Base-by-base conservation (phyloP, 2,113 vertebrate species). In the Podarcis muralis region DNA sequence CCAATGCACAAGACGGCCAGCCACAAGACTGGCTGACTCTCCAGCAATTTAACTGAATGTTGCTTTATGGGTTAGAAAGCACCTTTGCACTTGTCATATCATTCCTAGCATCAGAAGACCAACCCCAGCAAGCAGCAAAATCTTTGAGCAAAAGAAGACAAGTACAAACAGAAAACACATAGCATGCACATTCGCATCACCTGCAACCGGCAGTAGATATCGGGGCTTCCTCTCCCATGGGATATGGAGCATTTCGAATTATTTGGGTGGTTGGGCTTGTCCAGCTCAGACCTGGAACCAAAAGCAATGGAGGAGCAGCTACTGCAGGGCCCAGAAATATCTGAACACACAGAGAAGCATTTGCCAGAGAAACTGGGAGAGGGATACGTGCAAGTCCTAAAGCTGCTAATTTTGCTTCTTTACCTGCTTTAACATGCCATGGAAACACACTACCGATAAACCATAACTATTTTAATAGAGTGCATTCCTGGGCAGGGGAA, bases 181-280 rank as follows among this genome's bases (percentile, higher is more conserved):
- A 22, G 5, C 15, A 4, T 2, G 1, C 53, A 37, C 13, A 15
- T 4, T 3, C 4, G 3, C 2, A 83, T 94, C 91, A 97, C 97
- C 97, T 98, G 97, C 88, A 98, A 88, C 84, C 94, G 96, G 90
- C 93, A 96, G 79, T 97, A 92, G 27, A 97, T 80, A 37, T 95
- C 96, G 0, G 88, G 90, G 35, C 71, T 96, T 65, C 94, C 74
- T 0, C 16, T 53, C 75, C 30, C 69, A 79, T 74, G 83, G 32
- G 83, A 18, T 1, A 48, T 6, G 85, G 35, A 71, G 80, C 69
- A 30, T 23, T 74, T 15, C 2, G 88, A 84, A 27, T n/a, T 79
- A 59, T 91, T 93, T 0, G 6, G 13, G 0, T 0, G 78, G n/a
- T 62, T 32, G 53, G 43, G 48, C 81, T 18, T 80, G 68, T 81